A percentile compares a stretch with the other conserved stretches of the same genome.
These are phyloP conservation scores for Omphaloscelis lunosa DNA, from an alignment of 2,888 invertebrate species.

Conservation along the genomic window DNA sequence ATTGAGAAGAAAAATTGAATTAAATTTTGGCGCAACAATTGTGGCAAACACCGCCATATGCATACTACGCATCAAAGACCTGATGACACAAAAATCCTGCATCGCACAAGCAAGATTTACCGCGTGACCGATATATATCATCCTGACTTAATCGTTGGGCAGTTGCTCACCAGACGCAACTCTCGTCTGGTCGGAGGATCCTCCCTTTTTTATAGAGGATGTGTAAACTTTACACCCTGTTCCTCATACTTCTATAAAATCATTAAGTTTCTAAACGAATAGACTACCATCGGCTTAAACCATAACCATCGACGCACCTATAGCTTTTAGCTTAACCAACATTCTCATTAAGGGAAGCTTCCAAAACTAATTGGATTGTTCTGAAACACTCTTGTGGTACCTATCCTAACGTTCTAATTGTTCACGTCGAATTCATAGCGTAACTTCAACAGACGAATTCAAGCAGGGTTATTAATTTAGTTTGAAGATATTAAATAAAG, in stretches of 20 bases:
- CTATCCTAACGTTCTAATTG: slow-evolving; percentile 8
- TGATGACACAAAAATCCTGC: too few species aligned
- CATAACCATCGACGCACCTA: not conserved
- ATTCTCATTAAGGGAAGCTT: slow-evolving; percentile 19
- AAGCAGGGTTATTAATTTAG: slow-evolving; percentile 35
- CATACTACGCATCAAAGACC: too few species aligned
- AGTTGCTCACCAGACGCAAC: too few species aligned
- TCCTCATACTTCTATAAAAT: too few species aligned
- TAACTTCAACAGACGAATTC: slow-evolving; percentile 20
- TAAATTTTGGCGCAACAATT: not conserved
- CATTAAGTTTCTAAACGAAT: not conserved
- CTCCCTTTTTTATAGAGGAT: too few species aligned
- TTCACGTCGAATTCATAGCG: slow-evolving; percentile 25
- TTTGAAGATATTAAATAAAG: slow-evolving; percentile 34
- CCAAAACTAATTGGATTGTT: slow-evolving; percentile 32
- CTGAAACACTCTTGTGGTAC: slow-evolving; percentile 25
- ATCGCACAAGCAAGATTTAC: too few species aligned
- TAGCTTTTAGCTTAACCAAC: slow-evolving; percentile 12
- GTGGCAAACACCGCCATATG: too few species aligned
- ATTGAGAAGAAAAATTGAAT: not conserved
- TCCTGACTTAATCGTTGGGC: too few species aligned
- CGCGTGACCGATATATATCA: too few species aligned
- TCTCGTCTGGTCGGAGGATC: too few species aligned
- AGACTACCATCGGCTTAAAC: not conserved
- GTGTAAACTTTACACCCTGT: too few species aligned